Evolutionary conservation across 2,888 invertebrate genomes (phyloP), one percentile per base, ranked within the genome.

Genomic region (Pilophorus perplexus): DNA sequence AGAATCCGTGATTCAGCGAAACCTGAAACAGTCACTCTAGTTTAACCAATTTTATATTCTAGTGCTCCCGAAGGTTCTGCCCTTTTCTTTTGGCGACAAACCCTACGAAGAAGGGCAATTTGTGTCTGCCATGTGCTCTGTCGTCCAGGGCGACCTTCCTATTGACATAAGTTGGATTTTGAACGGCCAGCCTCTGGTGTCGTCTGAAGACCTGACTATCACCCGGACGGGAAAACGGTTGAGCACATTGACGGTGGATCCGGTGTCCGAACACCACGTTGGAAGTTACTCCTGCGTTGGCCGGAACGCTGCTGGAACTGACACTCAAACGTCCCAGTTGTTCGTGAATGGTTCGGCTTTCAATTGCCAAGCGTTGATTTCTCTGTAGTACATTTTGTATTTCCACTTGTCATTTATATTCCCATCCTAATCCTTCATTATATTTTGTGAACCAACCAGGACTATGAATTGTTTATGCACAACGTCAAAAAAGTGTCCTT

Each of bases 261-360:
- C 83, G 8, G 88, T 90, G 48, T 83, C 83, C 55, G 86, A 85
- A 52, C 81, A 84, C 71, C 89, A 90, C 76, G 84, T 83, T 69
- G 90, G 90, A 72, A 80, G 84, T 67, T 90, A 88, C 74, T 86
- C 87, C 72, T 90, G 90, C 76, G 80, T 82, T 64, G 88, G 85
- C 12, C 78, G 79, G 57, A 89, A 89, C 77, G 79, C 79, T 72
- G 88, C 87, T 42, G 89, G 88, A 69, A 79, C 80, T 71, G 81
- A 84, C 48, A 83, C 83, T 74, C 84, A 84, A 75, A 84, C 86
- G 3, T 80, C 87, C 52, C 80, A 81, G 74, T 80, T 90, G 72
- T 79, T 81, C 72, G 87, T 89, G 50, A 88, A 89, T 76, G 88
- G 89, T 89, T 70, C 54, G 70, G 55, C n/a, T n/a, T n/a, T n/a